Conservation (phyloP, 2,888 invertebrate species). For the Girardia tigrina region DNA sequence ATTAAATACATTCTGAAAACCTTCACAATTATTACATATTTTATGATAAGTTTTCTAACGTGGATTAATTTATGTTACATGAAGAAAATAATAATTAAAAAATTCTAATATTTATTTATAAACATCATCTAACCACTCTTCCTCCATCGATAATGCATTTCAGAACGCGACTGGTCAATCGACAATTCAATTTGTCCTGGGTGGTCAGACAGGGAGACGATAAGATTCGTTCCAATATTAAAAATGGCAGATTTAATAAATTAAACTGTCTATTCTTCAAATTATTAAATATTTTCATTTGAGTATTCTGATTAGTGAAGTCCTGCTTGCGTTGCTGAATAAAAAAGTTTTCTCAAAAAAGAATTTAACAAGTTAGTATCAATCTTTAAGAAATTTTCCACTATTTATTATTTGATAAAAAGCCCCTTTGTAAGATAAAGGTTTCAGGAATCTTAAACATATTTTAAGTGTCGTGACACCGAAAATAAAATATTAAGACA, state of each 20-base stretch:
- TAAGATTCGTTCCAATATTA: neutral
- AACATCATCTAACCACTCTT: neutral
- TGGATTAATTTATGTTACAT: no score
- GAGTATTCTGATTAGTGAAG: neutral
- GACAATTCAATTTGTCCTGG: slow-evolving; percentile 19
- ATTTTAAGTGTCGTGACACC: no score
- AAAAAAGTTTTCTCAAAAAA: neutral
- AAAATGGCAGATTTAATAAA: neutral
- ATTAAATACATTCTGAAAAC: no score
- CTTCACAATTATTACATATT: no score
- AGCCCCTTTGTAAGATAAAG: no score
- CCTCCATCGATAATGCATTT: slow-evolving; percentile 13
- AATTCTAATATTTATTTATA: neutral
- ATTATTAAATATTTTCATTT: neutral
- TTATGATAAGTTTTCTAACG: no score
- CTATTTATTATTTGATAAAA: no score
- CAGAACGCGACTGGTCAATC: neutral
- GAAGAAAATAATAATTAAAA: no score
- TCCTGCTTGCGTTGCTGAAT: slow-evolving; percentile 5
- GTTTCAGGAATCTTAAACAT: no score
- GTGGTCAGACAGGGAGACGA: neutral
- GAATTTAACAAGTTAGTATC: no score
- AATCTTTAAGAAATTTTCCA: no score
- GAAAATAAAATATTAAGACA: no score
- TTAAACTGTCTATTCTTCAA: neutral